Conservation (phyloP, 1,140 invertebrate genomes). For the Spodoptera litura region DNA sequence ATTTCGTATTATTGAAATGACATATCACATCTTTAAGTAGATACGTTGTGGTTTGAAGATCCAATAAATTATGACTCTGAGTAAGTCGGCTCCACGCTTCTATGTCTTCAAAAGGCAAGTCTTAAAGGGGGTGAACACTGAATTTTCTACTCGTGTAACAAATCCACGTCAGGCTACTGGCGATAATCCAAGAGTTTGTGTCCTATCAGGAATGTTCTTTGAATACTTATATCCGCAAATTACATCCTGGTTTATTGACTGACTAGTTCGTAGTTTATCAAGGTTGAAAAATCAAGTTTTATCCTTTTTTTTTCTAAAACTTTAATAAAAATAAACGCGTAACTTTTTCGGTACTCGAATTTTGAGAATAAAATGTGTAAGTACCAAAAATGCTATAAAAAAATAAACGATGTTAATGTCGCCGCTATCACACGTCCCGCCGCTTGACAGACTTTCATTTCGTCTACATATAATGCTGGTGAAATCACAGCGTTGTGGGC, state of each 20-base stretch:
- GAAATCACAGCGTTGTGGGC: constrained; percentile 73
- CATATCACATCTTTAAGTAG: too few species aligned
- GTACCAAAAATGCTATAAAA: neutral
- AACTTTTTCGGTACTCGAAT: neutral
- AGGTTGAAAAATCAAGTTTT: neutral
- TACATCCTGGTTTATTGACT: constrained; percentile 38
- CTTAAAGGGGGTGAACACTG: constrained; percentile 63
- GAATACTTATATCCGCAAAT: constrained; percentile 55
- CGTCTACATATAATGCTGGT: constrained; percentile 53
- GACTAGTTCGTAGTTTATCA: neutral
- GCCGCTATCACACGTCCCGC: constrained; percentile 4
- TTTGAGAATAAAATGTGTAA: constrained; percentile 14
- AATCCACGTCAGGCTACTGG: constrained; percentile 71
- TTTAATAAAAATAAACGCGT: neutral
- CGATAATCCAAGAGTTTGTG: constrained; percentile 77
- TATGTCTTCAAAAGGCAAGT: constrained; percentile 49
- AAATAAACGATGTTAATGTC: constrained; percentile 19
- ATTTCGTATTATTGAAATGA: too few species aligned
- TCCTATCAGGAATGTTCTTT: constrained; percentile 65
- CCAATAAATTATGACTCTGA: neutral
- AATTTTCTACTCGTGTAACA: constrained; percentile 75
- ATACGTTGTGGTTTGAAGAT: neutral
- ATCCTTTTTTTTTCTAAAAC: neutral
- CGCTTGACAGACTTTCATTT: constrained; percentile 48
- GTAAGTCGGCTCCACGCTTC: constrained; percentile 41